Evolutionary conservation across 23 tunicate species (phyloP).

Genomic region (Phallusia fumigata): DNA sequence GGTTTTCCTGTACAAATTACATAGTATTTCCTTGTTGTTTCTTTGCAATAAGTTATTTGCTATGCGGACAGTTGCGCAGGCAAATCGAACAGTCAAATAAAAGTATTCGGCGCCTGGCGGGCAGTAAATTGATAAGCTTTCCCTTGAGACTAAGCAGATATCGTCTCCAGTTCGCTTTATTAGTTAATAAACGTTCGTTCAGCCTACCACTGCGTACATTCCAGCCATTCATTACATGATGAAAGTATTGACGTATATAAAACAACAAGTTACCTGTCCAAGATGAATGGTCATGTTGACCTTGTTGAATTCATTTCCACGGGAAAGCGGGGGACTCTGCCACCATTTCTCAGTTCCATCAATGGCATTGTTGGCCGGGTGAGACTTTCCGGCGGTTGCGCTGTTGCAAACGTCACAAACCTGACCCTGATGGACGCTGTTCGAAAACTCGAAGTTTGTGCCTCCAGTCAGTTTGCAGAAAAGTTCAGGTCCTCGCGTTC

Average conservation of each 20-base stretch:
- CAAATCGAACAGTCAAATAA: too few relatives aligned
- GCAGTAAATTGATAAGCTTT: too few relatives aligned
- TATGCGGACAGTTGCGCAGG: too few relatives aligned
- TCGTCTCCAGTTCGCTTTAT: too few relatives aligned
- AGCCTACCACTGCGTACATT: too few relatives aligned
- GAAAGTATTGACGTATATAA: too few relatives aligned
- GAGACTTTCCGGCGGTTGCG: slow-evolving; percentile 56
- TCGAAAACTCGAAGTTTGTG: slow-evolving; percentile 72
- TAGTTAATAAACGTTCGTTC: too few relatives aligned
- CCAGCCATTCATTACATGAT: too few relatives aligned
- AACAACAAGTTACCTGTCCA: slow-evolving; percentile 99
- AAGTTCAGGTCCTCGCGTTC: slow-evolving; percentile 62
- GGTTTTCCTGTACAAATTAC: slow-evolving; percentile 8
- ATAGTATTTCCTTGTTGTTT: too few relatives aligned
- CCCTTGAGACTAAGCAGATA: too few relatives aligned
- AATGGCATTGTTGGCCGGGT: slow-evolving; percentile 88
- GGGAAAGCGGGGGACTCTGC: slow-evolving; percentile 96
- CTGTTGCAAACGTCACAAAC: slow-evolving; percentile 90
- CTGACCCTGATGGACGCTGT: slow-evolving; percentile 77
- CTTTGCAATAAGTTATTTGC: too few relatives aligned
- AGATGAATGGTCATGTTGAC: slow-evolving; percentile 95
- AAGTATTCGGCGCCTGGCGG: too few relatives aligned
- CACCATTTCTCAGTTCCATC: slow-evolving; percentile 99
- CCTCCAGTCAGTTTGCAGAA: slow-evolving; percentile 99
- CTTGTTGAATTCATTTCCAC: slow-evolving; percentile 81